These are phyloP conservation scores for Imbricaverruca yamaguchii DNA, from an alignment of 2,888 invertebrate genomes.

Conservation along the genomic window DNA sequence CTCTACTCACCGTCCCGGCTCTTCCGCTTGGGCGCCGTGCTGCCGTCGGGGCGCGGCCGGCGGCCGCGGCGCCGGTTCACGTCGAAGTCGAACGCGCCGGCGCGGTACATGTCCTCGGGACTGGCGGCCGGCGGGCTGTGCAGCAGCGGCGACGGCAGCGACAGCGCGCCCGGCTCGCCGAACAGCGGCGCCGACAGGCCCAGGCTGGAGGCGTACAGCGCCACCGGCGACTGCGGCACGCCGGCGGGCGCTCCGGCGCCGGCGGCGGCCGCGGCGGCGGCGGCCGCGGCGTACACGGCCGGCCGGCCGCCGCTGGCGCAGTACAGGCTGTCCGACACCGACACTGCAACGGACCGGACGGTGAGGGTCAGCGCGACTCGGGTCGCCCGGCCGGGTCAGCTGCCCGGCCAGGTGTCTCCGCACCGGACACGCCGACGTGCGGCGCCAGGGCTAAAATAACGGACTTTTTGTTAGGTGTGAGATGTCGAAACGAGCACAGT, in stretches of 20 bases:
- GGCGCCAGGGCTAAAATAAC: no score
- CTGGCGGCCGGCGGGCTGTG: slow-evolving; percentile 4
- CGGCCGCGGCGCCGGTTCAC: slow-evolving; percentile 2
- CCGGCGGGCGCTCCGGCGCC: background rate
- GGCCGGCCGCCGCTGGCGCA: background rate
- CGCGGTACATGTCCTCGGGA: background rate
- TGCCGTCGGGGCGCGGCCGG: slow-evolving; percentile 21
- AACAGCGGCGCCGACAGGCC: background rate
- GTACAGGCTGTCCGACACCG: slow-evolving; percentile 1
- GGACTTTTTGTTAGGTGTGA: no score
- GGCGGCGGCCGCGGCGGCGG: background rate
- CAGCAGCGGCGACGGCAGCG: background rate
- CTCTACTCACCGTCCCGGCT: slow-evolving; percentile 26
- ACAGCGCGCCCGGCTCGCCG: background rate
- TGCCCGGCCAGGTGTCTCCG: no score
- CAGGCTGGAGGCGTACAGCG: slow-evolving; percentile 13
- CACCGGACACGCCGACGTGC: no score
- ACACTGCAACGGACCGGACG: background rate
- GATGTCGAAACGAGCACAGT: no score
- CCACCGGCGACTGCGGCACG: slow-evolving; percentile 7
- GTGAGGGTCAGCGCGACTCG: no score
- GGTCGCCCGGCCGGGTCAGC: no score
- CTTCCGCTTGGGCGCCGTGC: slow-evolving; percentile 25
- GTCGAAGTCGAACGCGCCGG: slow-evolving; percentile 12
- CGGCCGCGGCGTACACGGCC: background rate